Base-by-base conservation (phyloP, 2,888 invertebrate species). In the Pyrrhia umbra region DNA sequence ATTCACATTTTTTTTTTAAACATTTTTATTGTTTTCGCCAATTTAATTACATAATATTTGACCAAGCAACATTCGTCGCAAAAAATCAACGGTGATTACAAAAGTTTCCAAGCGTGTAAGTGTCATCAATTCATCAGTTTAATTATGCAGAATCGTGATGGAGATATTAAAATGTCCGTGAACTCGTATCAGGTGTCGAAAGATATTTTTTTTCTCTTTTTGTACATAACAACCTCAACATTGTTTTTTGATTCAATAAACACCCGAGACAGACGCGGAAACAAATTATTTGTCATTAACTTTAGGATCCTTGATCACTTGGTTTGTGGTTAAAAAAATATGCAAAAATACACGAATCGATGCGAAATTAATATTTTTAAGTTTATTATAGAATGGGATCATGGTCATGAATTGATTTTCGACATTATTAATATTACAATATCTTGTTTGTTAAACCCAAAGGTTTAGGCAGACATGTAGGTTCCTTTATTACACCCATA, bases 61-160 rank as follows among this genome's bases (percentile, higher is more conserved):
- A 46, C 34, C 58, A 62, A n/a, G 51, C 58, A 42, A 58, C 34
- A 54, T 64, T 37, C 37, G 30, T 40, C 43, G 21, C 59, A 79
- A 78, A 78, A 74, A 81, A 62, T 52, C 42, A 63, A 71, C 62
- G 47, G 56, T 39, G 67, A 71, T 71, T 71, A 74, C 67, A 78
- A 73, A 73, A 68, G 62, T 65, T 74, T 45, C 50, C 50, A 58
- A 74, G 57, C 77, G 60, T 71, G 66, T 77, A 77, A 75, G 64
- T 79, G 79, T 80, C 79, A 65, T 79, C 79, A 75, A 71, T 76
- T 78, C 73, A 80, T 80, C 81, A 68, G 73, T 68, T 80, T 85
- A 84, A 86, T 87, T 87, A 88, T 84, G 72, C 80, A 66, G 67
- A 81, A 68, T 89, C 89, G 88, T 88, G 90, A 89, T 84, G 69